phyloP scores from a whole-genome alignment of 2,888 invertebrate genomes.

The Drosophila stalkeri region DNA sequence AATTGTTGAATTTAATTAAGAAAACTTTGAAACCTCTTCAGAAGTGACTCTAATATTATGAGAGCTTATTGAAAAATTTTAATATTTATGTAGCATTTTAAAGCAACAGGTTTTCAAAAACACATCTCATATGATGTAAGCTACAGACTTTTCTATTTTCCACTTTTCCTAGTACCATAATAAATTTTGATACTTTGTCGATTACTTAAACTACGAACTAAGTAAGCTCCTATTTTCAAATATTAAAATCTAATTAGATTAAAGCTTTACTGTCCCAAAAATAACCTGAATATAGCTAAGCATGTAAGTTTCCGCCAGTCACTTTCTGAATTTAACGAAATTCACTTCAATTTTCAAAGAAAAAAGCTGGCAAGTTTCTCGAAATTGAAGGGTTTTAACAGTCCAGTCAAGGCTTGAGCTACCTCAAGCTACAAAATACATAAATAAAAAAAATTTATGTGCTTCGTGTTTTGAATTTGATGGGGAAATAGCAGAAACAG shows the following conservation, averaged over 20 bases:
- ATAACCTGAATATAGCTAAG: neutral
- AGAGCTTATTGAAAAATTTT: too few relatives aligned
- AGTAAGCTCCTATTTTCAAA: too few relatives aligned
- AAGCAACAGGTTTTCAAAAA: too few relatives aligned
- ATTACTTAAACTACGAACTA: too few relatives aligned
- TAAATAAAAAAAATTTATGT: slow-evolving; percentile 80
- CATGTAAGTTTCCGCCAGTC: neutral
- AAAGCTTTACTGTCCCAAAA: too few relatives aligned
- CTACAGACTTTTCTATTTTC: neutral
- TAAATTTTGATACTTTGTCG: too few relatives aligned
- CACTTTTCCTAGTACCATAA: neutral
- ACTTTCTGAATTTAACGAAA: slow-evolving; percentile 32
- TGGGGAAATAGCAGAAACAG: slow-evolving; percentile 32
- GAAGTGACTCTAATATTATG: too few relatives aligned
- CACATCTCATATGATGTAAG: neutral
- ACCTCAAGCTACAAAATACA: slow-evolving; percentile 65
- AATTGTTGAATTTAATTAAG: too few relatives aligned
- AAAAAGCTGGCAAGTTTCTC: slow-evolving; percentile 14
- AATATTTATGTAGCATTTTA: too few relatives aligned
- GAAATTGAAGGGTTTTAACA: slow-evolving; percentile 15
- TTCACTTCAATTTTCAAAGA: slow-evolving; percentile 50
- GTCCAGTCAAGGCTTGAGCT: slow-evolving; percentile 27
- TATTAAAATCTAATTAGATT: too few relatives aligned
- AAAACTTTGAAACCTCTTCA: too few relatives aligned
- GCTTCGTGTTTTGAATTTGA: slow-evolving; percentile 76